Evolutionary conservation across 30 jellyfish, hydroid and myxozoan genomes (phyloP).

Genomic region (Mastigias papua): DNA sequence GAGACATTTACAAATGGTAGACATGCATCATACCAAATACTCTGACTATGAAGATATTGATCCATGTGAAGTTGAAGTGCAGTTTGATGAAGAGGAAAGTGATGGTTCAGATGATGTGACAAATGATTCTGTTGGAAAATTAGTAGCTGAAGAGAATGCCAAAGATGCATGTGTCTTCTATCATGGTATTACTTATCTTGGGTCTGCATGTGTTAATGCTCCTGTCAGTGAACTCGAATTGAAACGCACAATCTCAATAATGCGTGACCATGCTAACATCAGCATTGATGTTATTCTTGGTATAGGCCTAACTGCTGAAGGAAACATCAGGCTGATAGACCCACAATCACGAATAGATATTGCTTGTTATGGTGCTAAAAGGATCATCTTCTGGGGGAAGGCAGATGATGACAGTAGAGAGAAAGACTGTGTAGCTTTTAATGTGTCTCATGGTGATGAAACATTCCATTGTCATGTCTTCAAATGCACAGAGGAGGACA

Average conservation of each 20-base stretch:
- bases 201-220: constrained; percentile 91
- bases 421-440: constrained; percentile 90
- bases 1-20: neutral
- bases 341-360: constrained; percentile 79
- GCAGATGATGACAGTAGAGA: constrained; percentile 80
- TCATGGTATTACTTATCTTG: constrained; percentile 88
- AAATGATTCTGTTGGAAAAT: constrained; percentile 42
- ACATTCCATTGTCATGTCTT: constrained; percentile 91
- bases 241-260: constrained; percentile 75
- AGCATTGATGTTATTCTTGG: constrained; percentile 80
- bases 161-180: constrained; percentile 83
- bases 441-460: constrained; percentile 85
- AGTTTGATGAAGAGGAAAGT: constrained; percentile 49
- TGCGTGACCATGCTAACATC: constrained; percentile 78
- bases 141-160: constrained; percentile 30
- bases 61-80: constrained; percentile 29
- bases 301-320: constrained; percentile 57
- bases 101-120: constrained; percentile 51
- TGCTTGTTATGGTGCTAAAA: constrained; percentile 74
- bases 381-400: constrained; percentile 91
- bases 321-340: constrained; percentile 77
- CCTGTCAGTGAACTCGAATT: constrained; percentile 92
- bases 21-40: constrained; percentile 3
- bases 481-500: constrained; percentile 89
- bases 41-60: constrained; percentile 76